phyloP scores from a whole-genome alignment of 2,888 invertebrate species.

The Pandemis cinnamomeana region DNA sequence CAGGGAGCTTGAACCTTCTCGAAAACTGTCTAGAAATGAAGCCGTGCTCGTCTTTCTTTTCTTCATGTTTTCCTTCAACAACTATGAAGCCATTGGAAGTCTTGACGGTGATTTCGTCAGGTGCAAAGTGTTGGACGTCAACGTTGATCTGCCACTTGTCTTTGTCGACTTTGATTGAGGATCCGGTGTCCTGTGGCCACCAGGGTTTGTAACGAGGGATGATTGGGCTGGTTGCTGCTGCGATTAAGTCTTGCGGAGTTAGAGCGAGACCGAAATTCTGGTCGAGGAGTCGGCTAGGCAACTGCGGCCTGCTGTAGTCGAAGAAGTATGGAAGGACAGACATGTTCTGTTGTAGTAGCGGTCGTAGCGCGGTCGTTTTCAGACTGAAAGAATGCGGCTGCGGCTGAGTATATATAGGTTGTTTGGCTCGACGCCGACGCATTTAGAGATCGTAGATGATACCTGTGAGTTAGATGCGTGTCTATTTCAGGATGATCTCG shows the following conservation, averaged over 20 bases:
- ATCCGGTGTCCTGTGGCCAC: constrained; percentile 74
- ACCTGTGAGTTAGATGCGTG: constrained; percentile 44
- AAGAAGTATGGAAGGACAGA: constrained; percentile 68
- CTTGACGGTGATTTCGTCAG: constrained; percentile 91
- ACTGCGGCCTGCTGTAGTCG: constrained; percentile 67
- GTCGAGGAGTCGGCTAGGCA: constrained; percentile 71
- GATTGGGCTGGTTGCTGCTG: constrained; percentile 61
- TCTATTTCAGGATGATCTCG: background rate
- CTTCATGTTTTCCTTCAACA: constrained; percentile 91
- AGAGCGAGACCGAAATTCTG: constrained; percentile 76
- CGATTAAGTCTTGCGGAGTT: constrained; percentile 69
- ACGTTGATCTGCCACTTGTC: constrained; percentile 87
- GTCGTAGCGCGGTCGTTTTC: constrained; percentile 46
- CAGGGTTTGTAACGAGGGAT: constrained; percentile 63
- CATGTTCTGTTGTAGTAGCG: constrained; percentile 55
- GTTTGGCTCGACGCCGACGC: constrained; percentile 45
- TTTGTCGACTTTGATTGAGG: constrained; percentile 80
- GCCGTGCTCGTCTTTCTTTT: constrained; percentile 90
- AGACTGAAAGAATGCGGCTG: constrained; percentile 46
- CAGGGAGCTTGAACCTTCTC: constrained; percentile 89
- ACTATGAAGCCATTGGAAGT: constrained; percentile 87
- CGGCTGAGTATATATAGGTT: constrained; percentile 29
- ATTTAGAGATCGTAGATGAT: constrained; percentile 49
- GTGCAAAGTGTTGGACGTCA: constrained; percentile 91
- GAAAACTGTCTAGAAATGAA: constrained; percentile 89